phyloP scores from a whole-genome alignment of 2,113 vertebrate species.

The Pyxicephalus adspersus region DNA sequence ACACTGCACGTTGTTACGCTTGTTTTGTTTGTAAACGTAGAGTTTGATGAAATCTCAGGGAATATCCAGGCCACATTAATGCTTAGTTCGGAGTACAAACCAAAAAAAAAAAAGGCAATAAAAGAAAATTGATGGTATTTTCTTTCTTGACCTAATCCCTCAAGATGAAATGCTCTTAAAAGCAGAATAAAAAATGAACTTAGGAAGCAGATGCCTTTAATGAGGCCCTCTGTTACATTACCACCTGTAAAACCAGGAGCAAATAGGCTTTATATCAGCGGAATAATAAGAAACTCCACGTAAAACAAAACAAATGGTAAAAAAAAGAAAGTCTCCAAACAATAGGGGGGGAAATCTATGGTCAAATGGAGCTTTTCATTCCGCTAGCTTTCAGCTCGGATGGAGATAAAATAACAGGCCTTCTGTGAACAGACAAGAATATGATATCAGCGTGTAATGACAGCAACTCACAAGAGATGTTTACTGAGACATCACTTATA shows the following conservation, averaged over 20 bases:
- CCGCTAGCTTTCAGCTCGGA: neutral
- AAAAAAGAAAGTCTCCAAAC: slow-evolving; percentile 27
- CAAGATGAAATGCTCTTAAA: slow-evolving; percentile 67
- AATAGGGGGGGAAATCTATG: slow-evolving; percentile 17
- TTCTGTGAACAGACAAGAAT: neutral
- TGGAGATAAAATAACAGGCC: neutral
- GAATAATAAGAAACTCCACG: slow-evolving; percentile 50
- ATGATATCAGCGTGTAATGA: neutral
- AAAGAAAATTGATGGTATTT: slow-evolving; percentile 60
- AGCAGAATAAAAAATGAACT: slow-evolving; percentile 72
- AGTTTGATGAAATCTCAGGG: slow-evolving; percentile 56
- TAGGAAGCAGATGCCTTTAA: slow-evolving; percentile 70
- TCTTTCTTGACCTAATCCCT: slow-evolving; percentile 64
- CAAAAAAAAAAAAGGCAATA: slow-evolving; percentile 61
- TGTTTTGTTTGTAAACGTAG: slow-evolving; percentile 60
- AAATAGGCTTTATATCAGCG: slow-evolving; percentile 66
- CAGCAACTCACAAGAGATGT: neutral
- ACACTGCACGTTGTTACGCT: slow-evolving; percentile 54
- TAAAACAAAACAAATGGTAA: slow-evolving; percentile 50
- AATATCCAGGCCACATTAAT: slow-evolving; percentile 57
- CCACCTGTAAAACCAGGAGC: slow-evolving; percentile 58
- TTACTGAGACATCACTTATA: neutral
- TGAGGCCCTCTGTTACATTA: slow-evolving; percentile 68
- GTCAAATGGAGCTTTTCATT: slow-evolving; percentile 24
- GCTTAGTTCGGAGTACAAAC: slow-evolving; percentile 55